A percentile compares a stretch with the other conserved stretches of the same genome.
Conservation (phyloP, 2,797 vertebrate species). For the Vultur gryphus region DNA sequence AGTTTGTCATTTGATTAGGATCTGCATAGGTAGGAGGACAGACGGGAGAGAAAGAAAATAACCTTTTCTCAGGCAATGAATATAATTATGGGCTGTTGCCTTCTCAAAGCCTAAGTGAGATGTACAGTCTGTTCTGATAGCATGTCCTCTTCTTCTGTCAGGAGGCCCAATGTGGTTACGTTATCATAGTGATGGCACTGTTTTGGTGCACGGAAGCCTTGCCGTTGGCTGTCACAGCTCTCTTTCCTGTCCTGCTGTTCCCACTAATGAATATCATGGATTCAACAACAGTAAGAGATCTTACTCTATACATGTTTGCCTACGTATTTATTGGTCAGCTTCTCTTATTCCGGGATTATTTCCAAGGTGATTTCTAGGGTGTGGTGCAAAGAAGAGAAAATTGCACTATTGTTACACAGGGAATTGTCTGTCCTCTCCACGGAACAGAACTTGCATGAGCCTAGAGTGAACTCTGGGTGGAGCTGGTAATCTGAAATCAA, state of each 20-base stretch:
- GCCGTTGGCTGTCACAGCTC: constrained; percentile 87
- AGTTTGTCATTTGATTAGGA: not conserved
- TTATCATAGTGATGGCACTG: constrained; percentile 90
- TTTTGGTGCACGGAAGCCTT: constrained; percentile 94
- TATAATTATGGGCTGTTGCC: not conserved
- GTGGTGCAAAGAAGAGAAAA: not conserved
- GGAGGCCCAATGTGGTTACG: constrained; percentile 84
- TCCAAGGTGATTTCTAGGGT: not conserved
- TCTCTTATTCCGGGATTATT: not conserved
- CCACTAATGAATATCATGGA: constrained; percentile 92
- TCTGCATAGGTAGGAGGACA: not conserved
- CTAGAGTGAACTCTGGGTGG: not conserved
- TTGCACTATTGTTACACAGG: not conserved
- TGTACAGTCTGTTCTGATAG: not conserved
- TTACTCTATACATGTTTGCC: not conserved
- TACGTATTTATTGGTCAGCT: not conserved
- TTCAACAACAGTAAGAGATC: constrained; percentile 66
- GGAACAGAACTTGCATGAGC: not conserved
- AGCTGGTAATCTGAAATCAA: not conserved
- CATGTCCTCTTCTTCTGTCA: constrained; percentile 46
- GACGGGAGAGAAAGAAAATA: not conserved
- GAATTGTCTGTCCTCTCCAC: not conserved
- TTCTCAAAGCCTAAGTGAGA: not conserved
- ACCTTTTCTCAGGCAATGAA: not conserved
- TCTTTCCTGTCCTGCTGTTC: constrained; percentile 89